Base-by-base conservation (phyloP, 2,888 invertebrate genomes). In the Hydriomena furcata region DNA sequence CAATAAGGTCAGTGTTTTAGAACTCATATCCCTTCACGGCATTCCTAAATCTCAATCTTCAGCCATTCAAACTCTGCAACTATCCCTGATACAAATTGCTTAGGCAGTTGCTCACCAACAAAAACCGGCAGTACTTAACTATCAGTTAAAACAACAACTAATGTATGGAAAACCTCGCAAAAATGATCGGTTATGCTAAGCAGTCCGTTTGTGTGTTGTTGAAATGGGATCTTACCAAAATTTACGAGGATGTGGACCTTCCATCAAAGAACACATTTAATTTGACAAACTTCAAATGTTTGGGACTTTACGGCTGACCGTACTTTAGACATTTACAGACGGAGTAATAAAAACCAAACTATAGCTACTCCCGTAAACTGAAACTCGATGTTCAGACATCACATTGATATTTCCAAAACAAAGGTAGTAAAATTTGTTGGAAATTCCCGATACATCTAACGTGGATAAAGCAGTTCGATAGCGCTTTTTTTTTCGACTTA, bases 251-350 rank as follows among this genome's bases (percentile, higher is more conserved):
- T 42, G 13, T 20, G 43, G 13, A 32, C 50, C 36, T 37, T 41
- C 41, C 45, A 51, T 52, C 52, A 42, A 41, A 42, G 28, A 40
- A 51, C 27, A 42, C 41, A 17, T 37, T 41, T 52, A 52, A 46
- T 46, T 52, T 52, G 46, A 50, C 27, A 37, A 52, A 52, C 41
- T 46, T 52, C 32, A 37, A 43, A 37, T 46, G 42, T 37, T 41
- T 32, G 41, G 37, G 37, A 32, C 36, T 52, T 52, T 52, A 51
- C 35, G 27, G 41, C 37, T 52, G 46, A 45, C 50, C 44, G 38
- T 50, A 44, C 44, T 45, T 44, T 12, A 34, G 11, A 52, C 32
- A 32, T 43, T 27, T 45, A 41, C 38, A 51, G 52, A 59, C n/a
- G n/a, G 54, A 59, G 48, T 34, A 47, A 53, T 47, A 23, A 34